Percentiles rank a stretch among this genome's conserved stretches.
These are phyloP conservation scores for Drosophila burlai DNA, from an alignment of 1,140 invertebrate species.

Conservation along the genomic window DNA sequence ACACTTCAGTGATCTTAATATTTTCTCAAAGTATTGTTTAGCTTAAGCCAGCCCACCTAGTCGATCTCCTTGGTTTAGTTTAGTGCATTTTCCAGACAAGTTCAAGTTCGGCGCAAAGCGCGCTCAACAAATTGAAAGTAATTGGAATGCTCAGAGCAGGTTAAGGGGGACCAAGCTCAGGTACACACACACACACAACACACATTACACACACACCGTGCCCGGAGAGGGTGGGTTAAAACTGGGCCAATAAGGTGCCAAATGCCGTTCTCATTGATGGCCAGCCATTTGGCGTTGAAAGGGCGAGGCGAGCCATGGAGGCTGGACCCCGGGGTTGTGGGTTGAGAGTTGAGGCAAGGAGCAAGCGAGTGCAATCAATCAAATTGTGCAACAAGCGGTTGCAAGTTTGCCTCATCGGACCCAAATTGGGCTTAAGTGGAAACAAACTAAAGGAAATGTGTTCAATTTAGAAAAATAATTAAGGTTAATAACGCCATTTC, in stretches of 20 bases:
- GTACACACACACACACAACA: conserved; percentile 8
- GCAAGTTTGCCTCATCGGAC: conserved; percentile 10
- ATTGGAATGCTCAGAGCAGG: conserved; percentile 56
- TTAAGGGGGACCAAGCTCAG: not conserved
- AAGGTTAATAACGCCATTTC: not conserved
- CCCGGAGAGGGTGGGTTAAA: conserved; percentile 1
- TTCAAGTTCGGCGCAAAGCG: conserved; percentile 54
- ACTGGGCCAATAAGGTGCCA: conserved; percentile 42
- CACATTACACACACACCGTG: not conserved
- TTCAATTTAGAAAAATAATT: conserved; percentile 7
- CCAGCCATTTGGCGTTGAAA: conserved; percentile 36
- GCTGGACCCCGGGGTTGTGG: not conserved
- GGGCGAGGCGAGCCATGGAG: not conserved
- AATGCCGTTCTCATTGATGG: conserved; percentile 40
- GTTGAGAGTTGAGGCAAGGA: not conserved
- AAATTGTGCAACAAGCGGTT: conserved; percentile 46
- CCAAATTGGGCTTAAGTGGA: conserved; percentile 6
- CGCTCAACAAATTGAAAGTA: conserved; percentile 61
- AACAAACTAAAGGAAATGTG: not conserved
- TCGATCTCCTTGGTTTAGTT: conserved; percentile 5
- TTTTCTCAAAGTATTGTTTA: conserved; percentile 1
- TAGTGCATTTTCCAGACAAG: conserved; percentile 16
- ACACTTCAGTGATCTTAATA: not conserved
- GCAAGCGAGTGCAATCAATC: conserved; percentile 32
- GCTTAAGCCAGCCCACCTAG: not conserved